Base-by-base conservation (phyloP, 2,797 vertebrate genomes). In the Benthosema pterotum region DNA sequence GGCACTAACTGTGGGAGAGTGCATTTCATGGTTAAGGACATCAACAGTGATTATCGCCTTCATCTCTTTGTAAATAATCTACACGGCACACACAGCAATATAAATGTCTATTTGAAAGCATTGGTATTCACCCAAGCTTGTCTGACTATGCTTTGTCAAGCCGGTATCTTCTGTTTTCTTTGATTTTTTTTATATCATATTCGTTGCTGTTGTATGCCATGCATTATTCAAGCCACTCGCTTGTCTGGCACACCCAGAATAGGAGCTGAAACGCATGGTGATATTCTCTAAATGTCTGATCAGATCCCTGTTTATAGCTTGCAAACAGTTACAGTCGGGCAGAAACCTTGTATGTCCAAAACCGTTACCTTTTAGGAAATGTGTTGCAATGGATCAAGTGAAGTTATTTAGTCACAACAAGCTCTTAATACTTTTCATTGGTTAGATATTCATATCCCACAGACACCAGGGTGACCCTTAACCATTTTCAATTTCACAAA, bases 141-240 rank as follows among this genome's bases (percentile, higher is more conserved):
- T 38, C 32, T 72, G 71, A 77, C 65, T 74, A 15, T n/a, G 67
- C 59, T 80, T 69, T 50, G 52, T 56, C 65, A 65, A 57, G 67
- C 64, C 50, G 58, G 67, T 60, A 38, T 11, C 32, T 38, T 38
- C 32, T 38, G 7, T 38, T 9, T 38, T 38, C 32, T 38, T 38
- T 38, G 32, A 38, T 38, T 38, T 38, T 38, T 67, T 78, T 83
- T 78, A 54, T 66, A 66, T 85, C 75, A 71, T 67, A 83, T 80
- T 38, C 59, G 55, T 72, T 74, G 32, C 72, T 60, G 66, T 71
- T 67, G 70, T 53, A 59, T 76, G 54, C 57, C 67, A 80, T 87
- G 72, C 77, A 87, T 90, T 87, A 86, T 88, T 88, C 78, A 87
- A 17, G 53, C 50, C 52, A 42, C 68, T 62, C 60, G 63, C 8